Base-by-base conservation (phyloP, 2,888 invertebrate genomes). In the Tenthredo scrophulariae region DNA sequence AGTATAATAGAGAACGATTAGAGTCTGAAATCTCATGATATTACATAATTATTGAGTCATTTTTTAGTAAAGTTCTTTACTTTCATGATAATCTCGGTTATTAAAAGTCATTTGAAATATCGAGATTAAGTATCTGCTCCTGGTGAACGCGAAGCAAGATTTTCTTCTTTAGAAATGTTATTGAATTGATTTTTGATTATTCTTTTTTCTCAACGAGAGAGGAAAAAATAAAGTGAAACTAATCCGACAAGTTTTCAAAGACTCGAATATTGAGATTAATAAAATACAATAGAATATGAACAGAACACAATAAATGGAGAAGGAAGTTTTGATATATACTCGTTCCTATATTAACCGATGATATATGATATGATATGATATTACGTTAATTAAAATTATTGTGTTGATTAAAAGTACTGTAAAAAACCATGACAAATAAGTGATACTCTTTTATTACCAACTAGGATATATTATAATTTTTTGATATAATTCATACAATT, bases 401-500 rank as follows among this genome's bases (percentile, higher is more conserved):
- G 26, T 72, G n/a, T 37, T 54, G n/a, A n/a, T 18, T 7, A 40
- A 37, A 40, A 72, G n/a, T 72, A 72, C n/a, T 18, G 15, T 29
- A 72, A 72, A 33, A 40, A 72, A 22, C 75, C 75, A 75, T 75
- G 75, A 75, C 75, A 75, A 15, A n/a, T 37, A 67, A 67, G 67
- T 67, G 67, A 67, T 67, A 67, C 29, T 67, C 29, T 29, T 67
- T 67, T 29, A 67, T 62, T 54, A 54, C 54, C 26, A 67, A 67
- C 13, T 67, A 67, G 29, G 22, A 67, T 10, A 67, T 29, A 65
- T 65, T 26, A 65, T 75, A 15, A 26, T 75, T 46, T 46, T 50
- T 37, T 72, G n/a, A 37, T 72, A 37, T 40, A 22, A 43, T 75
- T 77, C 29, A 18, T 77, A 77, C 54, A 54, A 33, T 18, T 10